Conservation (phyloP, 2,113 vertebrate species). For the Microtus pennsylvanicus region DNA sequence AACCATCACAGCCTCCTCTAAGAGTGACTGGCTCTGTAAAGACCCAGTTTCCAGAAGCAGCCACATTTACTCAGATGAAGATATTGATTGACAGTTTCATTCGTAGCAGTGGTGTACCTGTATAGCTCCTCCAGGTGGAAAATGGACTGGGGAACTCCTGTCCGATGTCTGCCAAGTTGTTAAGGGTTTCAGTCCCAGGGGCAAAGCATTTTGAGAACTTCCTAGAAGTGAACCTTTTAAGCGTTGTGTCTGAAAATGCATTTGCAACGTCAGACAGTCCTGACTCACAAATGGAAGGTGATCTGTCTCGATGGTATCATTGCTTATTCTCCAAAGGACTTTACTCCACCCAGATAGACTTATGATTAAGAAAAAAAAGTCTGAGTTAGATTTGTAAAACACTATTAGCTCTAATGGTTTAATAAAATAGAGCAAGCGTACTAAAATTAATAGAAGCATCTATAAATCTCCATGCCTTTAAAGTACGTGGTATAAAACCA, state of each 20-base stretch:
- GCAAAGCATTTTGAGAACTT: neutral
- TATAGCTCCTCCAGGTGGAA: neutral
- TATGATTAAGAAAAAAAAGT: neutral
- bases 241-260: neutral
- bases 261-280: conserved; percentile 7
- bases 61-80: neutral
- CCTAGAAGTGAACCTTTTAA: neutral
- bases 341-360: neutral
- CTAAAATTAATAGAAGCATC: conserved; percentile 26
- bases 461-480: neutral
- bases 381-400: conserved; percentile 32
- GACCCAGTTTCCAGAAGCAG: neutral
- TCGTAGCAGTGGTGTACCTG: neutral
- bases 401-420: neutral
- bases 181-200: neutral
- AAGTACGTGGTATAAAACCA: conserved; percentile 4
- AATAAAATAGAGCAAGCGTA: conserved; percentile 48
- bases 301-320: neutral
- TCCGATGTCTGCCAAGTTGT: neutral
- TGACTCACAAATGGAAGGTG: conserved; percentile 31
- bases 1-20: neutral
- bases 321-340: neutral
- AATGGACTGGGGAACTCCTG: neutral
- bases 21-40: neutral
- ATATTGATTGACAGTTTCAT: neutral